Evolutionary conservation across 2,888 invertebrate species (phyloP), one percentile per base, ranked within the genome.

Genomic region (Epirrita christyi): DNA sequence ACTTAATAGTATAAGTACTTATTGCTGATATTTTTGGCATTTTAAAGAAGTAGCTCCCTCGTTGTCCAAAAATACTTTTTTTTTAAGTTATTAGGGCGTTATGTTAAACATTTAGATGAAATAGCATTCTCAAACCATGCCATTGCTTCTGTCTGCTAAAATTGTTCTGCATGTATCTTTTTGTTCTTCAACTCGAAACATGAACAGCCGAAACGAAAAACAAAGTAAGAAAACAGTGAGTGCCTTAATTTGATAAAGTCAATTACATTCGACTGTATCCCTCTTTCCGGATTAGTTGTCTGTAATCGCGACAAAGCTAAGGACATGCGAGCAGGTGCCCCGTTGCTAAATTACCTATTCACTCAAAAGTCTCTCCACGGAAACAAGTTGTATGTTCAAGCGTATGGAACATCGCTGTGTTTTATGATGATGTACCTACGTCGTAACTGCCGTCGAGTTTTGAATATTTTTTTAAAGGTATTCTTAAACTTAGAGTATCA

Each of bases 321-420:
- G 42, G 38, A 27, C 42, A 28, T 37, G 51, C 13, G 57, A 43
- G 34, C 57, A 58, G 57, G 57, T 58, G 57, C 15, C 43, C 9
- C 28, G 34, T 10, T 42, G 6, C 44, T 34, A 53, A 53, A 58
- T 52, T 53, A 58, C 57, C 57, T 58, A 58, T 48, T 58, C 44
- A 58, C 57, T 58, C 52, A 58, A 58, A 57, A 58, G 48, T 58
- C 48, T 58, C 52, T 53, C 38, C 36, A 40, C 47, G 34, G 52
- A 44, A 58, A 48, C 48, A 58, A 53, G 48, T 53, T 43, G 27
- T 40, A 34, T 47, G 43, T 48, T 43, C 51, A 43, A 47, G 42
- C 32, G 14, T n/a, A n/a, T 42, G 15, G 34, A n/a, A 42, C 44
- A 49, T 49, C 43, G 37, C 38, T 44, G 44, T 44, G 44, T 55